phyloP scores from a whole-genome alignment of 2,888 invertebrate genomes.

The Tuberolachnus salignus region DNA sequence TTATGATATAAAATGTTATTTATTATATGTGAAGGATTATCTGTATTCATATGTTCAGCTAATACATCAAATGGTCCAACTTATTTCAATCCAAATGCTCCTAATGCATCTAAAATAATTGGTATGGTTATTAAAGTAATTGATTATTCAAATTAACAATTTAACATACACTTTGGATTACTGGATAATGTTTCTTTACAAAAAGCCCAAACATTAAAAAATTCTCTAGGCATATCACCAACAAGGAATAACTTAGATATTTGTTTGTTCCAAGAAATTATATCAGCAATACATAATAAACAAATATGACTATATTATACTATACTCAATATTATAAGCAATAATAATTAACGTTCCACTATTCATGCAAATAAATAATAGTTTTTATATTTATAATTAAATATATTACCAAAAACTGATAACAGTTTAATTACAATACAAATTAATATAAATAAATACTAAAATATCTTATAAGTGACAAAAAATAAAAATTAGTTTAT shows the following conservation, averaged over 20 bases:
- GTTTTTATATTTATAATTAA: too few relatives aligned
- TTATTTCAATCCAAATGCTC: constrained; percentile 72
- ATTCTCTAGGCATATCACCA: constrained; percentile 88
- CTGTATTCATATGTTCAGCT: constrained; percentile 67
- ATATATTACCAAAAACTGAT: too few relatives aligned
- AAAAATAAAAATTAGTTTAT: too few relatives aligned
- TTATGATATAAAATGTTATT: constrained; percentile 74
- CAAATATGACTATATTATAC: too few relatives aligned
- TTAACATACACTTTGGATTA: constrained; percentile 64
- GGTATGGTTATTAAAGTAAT: background rate
- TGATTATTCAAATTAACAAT: background rate
- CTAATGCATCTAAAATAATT: constrained; percentile 67
- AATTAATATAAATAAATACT: too few relatives aligned
- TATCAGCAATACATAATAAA: too few relatives aligned
- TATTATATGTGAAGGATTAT: constrained; percentile 66
- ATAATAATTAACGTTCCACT: background rate
- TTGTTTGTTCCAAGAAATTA: constrained; percentile 62
- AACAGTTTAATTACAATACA: too few relatives aligned
- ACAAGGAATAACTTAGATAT: constrained; percentile 78
- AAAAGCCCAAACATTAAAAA: constrained; percentile 83
- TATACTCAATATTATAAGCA: constrained; percentile 22
- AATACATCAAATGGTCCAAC: constrained; percentile 90
- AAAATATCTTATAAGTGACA: too few relatives aligned
- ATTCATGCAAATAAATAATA: too few relatives aligned
- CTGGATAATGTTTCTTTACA: constrained; percentile 68